Conservation (phyloP, 2,113 vertebrate genomes). For the Pseudolaguvia tuberculata region DNA sequence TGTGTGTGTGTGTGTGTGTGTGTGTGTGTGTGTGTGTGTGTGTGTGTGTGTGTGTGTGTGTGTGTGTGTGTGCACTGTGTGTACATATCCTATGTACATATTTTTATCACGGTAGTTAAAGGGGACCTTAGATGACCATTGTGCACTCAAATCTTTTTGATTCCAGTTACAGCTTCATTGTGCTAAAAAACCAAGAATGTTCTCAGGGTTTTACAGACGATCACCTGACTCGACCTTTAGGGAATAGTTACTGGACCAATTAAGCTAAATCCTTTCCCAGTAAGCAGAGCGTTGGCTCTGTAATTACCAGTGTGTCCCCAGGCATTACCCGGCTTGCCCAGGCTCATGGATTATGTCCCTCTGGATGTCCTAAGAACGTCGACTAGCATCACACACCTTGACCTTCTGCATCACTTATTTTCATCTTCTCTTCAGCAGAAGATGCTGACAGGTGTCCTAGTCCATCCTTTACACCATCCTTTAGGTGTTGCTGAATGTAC, state of each 20-base stretch:
- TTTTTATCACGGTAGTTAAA: background rate
- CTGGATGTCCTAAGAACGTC: conserved; percentile 9
- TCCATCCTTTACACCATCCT: background rate
- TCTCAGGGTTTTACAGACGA: background rate
- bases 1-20: too few relatives aligned
- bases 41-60: too few relatives aligned
- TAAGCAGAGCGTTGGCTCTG: conserved; percentile 28
- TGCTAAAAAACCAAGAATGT: background rate
- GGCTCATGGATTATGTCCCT: conserved; percentile 33
- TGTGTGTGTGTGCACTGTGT: too few relatives aligned
- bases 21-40: too few relatives aligned
- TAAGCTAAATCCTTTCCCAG: conserved; percentile 27
- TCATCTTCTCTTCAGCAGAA: background rate
- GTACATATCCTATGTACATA: too few relatives aligned
- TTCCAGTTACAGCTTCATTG: background rate
- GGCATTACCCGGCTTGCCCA: conserved; percentile 34
- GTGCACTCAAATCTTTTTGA: background rate
- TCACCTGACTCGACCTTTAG: conserved; percentile 31
- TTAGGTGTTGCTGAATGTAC: conserved; percentile 10
- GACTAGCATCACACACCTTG: background rate
- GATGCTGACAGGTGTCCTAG: conserved; percentile 1
- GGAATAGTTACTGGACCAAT: conserved; percentile 38
- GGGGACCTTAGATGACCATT: background rate
- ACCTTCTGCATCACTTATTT: background rate
- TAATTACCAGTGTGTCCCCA: conserved; percentile 43